Conservation (phyloP, 1,140 invertebrate species). For the Tribolium castaneum region DNA sequence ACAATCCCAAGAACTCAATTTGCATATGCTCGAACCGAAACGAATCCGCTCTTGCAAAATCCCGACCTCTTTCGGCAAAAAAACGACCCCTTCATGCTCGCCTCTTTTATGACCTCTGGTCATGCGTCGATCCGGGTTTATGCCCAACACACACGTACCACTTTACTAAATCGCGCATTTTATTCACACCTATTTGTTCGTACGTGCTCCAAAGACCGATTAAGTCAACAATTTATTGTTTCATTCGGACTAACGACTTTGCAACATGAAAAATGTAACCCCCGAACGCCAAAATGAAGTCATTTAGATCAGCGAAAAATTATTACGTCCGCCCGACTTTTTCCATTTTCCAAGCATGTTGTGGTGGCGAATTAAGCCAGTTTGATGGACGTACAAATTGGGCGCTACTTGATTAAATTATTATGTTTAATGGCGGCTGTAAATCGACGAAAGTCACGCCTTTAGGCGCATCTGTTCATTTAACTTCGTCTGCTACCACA, state of each 20-base stretch:
- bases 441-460: slow-evolving; percentile 12
- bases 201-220: not conserved
- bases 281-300: not conserved
- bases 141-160: not conserved
- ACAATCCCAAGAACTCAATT: not conserved
- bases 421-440: slow-evolving; percentile 12
- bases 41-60: not conserved
- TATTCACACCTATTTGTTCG: not conserved
- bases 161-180: not conserved
- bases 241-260: not conserved
- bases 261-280: not conserved
- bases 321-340: not conserved
- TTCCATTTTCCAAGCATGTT: not conserved
- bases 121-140: not conserved
- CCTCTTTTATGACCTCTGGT: not conserved
- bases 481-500: not conserved
- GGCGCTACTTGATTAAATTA: slow-evolving; percentile 21
- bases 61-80: not conserved
- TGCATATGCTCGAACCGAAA: not conserved
- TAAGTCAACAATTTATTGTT: slow-evolving; percentile 8
- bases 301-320: slow-evolving; percentile 19
- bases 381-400: slow-evolving; percentile 19
- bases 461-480: slow-evolving; percentile 1
- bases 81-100: not conserved
- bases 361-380: not conserved